Percentiles rank a stretch among this genome's conserved stretches.
These are phyloP conservation scores for Archilochus colubris DNA, from an alignment of 2,113 vertebrate genomes.

Conservation along the genomic window DNA sequence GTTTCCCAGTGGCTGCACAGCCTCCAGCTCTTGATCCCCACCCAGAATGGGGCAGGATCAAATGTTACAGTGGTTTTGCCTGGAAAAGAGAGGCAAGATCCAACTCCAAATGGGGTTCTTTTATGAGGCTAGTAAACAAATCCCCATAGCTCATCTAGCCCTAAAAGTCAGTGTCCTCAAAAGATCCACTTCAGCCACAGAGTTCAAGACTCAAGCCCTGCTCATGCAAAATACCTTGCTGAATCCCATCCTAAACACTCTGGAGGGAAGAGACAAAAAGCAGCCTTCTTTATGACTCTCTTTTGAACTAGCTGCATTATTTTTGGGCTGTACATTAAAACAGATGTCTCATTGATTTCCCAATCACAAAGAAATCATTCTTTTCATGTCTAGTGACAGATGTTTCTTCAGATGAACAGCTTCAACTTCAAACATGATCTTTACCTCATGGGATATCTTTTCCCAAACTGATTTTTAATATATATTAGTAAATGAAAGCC, in stretches of 20 bases:
- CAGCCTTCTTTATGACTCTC: slow-evolving; percentile 6
- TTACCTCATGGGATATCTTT: slow-evolving; percentile 53
- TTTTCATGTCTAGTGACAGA: slow-evolving; percentile 49
- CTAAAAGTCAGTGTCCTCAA: background rate
- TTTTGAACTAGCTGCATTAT: slow-evolving; percentile 54
- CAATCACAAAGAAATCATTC: slow-evolving; percentile 66
- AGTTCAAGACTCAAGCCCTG: background rate
- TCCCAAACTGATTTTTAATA: slow-evolving; percentile 26
- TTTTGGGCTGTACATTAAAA: slow-evolving; percentile 55
- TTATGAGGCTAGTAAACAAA: background rate
- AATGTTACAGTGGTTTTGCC: rapidly evolving
- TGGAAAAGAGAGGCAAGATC: background rate
- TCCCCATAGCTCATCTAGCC: background rate
- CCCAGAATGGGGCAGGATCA: rapidly evolving
- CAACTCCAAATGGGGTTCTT: background rate
- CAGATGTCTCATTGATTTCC: slow-evolving; percentile 67
- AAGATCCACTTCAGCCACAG: background rate
- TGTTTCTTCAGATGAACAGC: slow-evolving; percentile 52
- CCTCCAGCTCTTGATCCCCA: background rate
- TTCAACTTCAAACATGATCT: slow-evolving; percentile 24
- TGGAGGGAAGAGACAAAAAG: slow-evolving; percentile 21
- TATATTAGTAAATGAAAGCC: slow-evolving; percentile 21
- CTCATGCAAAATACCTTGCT: background rate
- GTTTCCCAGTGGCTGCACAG: rapidly evolving
- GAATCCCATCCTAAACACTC: background rate